Evolutionary conservation across 1,140 invertebrate genomes (phyloP), one percentile per base, ranked within the genome.

Genomic region (Mya arenaria): DNA sequence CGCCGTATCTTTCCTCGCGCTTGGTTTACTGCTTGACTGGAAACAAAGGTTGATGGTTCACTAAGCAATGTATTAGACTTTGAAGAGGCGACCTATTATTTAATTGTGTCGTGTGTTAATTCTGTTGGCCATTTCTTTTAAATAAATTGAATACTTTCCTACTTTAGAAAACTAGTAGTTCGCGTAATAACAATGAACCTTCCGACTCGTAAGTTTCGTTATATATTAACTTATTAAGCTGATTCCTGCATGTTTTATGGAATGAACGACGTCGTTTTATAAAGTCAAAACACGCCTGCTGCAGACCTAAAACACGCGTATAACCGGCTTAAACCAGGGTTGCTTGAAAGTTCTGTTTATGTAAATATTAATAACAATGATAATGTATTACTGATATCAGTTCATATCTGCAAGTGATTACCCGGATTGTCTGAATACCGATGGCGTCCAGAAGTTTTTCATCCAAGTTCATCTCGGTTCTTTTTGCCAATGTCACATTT

Each of bases 381-480:
- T 15, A 58, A 58, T 15, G 6, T 58, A 23, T 58, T 6, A 23
- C n/a, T n/a, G n/a, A 10, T 6, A 23, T 15, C 19, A 23, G 5
- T 23, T 58, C 8, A 58, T 19, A 23, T 28, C n/a, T 23, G 28
- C 8, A 58, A 58, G n/a, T 5, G 36, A 6, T 28, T 72, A 72
- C 69, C 30, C 30, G 56, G 17, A 72, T 58, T 58, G 56, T 72
- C 69, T 72, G 69, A 13, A 72, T 72, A 36, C 69, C 69, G 28
- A 72, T 72, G 23, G 69, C 69, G 23, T 72, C 69, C 4, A 72
- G 28, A 15, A 72, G 48, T 25, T 34, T 56, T 32, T 72, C 69
- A 58, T 72, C 69, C 17, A 4, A 68, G n/a, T 39, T n/a, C n/a
- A n/a, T n/a, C n/a, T n/a, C n/a, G n/a, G n/a, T n/a, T n/a, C n/a